phyloP scores from a whole-genome alignment of 2,797 vertebrate genomes.

The Microctenopoma lineatum region DNA sequence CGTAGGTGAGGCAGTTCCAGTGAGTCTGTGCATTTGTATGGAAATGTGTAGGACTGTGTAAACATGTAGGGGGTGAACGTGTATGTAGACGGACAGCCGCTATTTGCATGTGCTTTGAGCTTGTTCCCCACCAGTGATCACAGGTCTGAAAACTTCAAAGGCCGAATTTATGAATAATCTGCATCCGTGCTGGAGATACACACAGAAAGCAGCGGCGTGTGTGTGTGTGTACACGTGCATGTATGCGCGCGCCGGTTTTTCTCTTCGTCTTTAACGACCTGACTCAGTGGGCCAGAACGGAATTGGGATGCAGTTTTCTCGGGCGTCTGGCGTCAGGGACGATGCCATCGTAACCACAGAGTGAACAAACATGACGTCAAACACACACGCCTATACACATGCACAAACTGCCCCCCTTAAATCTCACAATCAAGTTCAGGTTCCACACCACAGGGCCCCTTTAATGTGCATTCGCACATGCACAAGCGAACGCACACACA shows the following conservation, averaged over 20 bases:
- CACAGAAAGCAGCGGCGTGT: slow-evolving; percentile 32
- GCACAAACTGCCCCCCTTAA: slow-evolving; percentile 7
- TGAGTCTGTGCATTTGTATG: slow-evolving; percentile 24
- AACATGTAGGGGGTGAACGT: slow-evolving; percentile 9
- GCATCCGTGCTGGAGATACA: slow-evolving; percentile 58
- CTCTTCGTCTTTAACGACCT: slow-evolving; percentile 71
- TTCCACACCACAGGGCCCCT: slow-evolving; percentile 68
- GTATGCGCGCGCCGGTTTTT: slow-evolving; percentile 35
- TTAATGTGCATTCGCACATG: slow-evolving; percentile 67
- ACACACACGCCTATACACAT: slow-evolving; percentile 36
- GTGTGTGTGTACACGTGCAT: slow-evolving; percentile 13
- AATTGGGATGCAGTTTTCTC: slow-evolving; percentile 71
- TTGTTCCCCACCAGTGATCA: slow-evolving; percentile 76
- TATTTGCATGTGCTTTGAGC: slow-evolving; percentile 55
- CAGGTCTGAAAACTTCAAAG: slow-evolving; percentile 81
- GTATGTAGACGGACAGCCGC: slow-evolving; percentile 45
- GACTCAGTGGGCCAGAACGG: slow-evolving; percentile 79
- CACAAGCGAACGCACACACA: slow-evolving; percentile 37
- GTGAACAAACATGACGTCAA: slow-evolving; percentile 82
- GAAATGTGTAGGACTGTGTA: slow-evolving; percentile 14
- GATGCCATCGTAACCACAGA: slow-evolving; percentile 79
- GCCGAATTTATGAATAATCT: slow-evolving; percentile 63
- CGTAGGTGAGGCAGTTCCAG: slow-evolving; percentile 8
- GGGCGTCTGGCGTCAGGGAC: slow-evolving; percentile 81
- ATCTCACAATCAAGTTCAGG: slow-evolving; percentile 58